Evolutionary conservation across 2,888 invertebrate genomes (phyloP).

Genomic region (Drosophila pseudotakahashii): DNA sequence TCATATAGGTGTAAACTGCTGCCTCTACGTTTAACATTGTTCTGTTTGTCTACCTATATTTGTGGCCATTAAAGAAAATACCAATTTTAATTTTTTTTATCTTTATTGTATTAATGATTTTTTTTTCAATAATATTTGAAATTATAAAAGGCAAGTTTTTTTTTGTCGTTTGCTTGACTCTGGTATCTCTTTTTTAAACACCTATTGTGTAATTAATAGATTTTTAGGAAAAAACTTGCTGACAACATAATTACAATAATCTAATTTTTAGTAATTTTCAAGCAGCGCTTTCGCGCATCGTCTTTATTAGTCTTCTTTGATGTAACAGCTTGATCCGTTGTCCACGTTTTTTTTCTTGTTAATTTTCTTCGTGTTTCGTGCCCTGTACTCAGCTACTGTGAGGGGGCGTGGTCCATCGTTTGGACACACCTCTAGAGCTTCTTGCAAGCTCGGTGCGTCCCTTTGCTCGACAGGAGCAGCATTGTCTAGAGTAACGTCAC

Average conservation of each 20-base stretch:
- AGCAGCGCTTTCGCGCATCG: too few species aligned
- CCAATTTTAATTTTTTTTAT: too few species aligned
- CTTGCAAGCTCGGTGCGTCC: neutral
- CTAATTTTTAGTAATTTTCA: too few species aligned
- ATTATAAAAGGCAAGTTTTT: neutral
- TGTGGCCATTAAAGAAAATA: too few species aligned
- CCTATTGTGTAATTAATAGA: too few species aligned
- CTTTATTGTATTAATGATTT: neutral
- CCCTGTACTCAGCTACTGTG: neutral
- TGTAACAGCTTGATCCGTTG: too few species aligned
- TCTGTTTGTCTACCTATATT: too few species aligned
- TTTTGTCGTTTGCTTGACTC: neutral
- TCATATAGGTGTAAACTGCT: neutral
- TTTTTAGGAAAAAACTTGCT: too few species aligned
- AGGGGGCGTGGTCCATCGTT: neutral
- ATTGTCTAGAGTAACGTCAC: neutral
- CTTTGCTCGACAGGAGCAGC: neutral
- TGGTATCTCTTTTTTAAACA: neutral
- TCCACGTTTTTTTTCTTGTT: neutral
- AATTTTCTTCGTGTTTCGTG: neutral
- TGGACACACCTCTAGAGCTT: conserved; percentile 1
- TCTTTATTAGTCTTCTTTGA: too few species aligned
- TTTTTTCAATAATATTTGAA: neutral
- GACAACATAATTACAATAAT: too few species aligned
- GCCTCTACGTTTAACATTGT: neutral